These are phyloP conservation scores for Anser cygnoides DNA, from an alignment of 2,113 vertebrate genomes.

Conservation along the genomic window DNA sequence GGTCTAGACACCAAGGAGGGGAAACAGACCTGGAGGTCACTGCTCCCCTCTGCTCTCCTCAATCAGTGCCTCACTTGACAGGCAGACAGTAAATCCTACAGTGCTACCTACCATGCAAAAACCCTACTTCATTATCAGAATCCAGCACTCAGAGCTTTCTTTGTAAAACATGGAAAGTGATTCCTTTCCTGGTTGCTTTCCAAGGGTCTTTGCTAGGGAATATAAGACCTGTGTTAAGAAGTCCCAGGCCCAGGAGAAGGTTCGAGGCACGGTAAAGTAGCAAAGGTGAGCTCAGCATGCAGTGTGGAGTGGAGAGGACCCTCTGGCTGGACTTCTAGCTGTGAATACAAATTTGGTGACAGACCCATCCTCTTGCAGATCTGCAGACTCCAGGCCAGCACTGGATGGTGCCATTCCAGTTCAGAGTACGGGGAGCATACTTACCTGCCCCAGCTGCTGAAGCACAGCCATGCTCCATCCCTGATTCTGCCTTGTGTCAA, in stretches of 20 bases:
- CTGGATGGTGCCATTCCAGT: no score
- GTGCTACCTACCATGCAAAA: neutral
- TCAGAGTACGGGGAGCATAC: no score
- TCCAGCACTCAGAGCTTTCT: neutral
- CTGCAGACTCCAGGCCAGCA: no score
- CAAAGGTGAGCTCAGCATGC: neutral
- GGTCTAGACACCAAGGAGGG: neutral
- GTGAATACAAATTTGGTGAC: neutral
- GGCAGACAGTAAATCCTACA: neutral
- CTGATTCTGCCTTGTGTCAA: neutral
- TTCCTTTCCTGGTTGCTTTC: neutral
- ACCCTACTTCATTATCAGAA: neutral
- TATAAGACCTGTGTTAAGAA: neutral
- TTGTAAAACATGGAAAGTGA: neutral
- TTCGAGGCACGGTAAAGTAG: neutral
- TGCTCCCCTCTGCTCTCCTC: neutral
- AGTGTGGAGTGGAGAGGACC: neutral
- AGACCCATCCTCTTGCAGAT: neutral
- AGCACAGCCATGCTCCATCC: no score
- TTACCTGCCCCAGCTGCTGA: no score
- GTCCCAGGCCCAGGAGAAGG: no score
- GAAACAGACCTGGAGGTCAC: neutral
- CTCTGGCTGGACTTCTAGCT: neutral
- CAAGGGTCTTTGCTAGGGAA: neutral
- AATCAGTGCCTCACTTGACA: neutral